Evolutionary conservation across 1,140 invertebrate genomes (phyloP), one percentile per base, ranked within the genome.

Genomic region (Odontomachus brunneus): DNA sequence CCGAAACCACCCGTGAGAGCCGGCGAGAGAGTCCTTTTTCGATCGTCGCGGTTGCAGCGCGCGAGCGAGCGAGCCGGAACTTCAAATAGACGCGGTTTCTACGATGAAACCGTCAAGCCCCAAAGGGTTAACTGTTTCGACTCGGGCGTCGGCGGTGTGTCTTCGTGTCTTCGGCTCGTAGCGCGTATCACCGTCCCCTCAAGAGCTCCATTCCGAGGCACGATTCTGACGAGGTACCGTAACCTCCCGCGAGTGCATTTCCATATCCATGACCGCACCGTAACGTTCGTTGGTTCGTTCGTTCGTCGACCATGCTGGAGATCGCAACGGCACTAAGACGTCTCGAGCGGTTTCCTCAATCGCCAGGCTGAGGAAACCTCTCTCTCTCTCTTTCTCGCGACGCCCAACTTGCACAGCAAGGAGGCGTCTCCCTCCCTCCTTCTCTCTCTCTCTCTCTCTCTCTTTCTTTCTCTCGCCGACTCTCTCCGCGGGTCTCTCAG

Each of bases 161-260:
- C 38, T 44, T 44, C 63, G 7, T 69, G 49, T 80, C 75, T 57
- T 44, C 51, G 29, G n/a, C 22, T 57, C 33, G 26, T 65, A 76
- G 19, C 65, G 51, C 65, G 24, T 71, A 71, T 60, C 51, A 51
- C 19, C 26, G n/a, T 69, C 60, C 51, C 62, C 59, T 48, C 53
- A 63, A 85, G 71, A 63, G 57, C 44, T 24, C 60, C 48, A 66
- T 66, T 67, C 63, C 71, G 82, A 49, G 44, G 49, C 81, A 85
- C 62, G 84, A 83, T 71, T 67, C 74, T 72, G 72, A 67, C 44
- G 51, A 75, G 63, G 80, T 75, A 82, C 82, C 82, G 81, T 85
- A 82, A 75, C 69, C 57, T 83, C 82, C 72, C 84, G 84, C 62
- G 84, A 83, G 75, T 83, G 81, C 75, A 80, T 78, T 76, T 74